These are phyloP conservation scores for Mesochorus sp. DNA, from an alignment of 2,888 invertebrate genomes.

Conservation along the genomic window DNA sequence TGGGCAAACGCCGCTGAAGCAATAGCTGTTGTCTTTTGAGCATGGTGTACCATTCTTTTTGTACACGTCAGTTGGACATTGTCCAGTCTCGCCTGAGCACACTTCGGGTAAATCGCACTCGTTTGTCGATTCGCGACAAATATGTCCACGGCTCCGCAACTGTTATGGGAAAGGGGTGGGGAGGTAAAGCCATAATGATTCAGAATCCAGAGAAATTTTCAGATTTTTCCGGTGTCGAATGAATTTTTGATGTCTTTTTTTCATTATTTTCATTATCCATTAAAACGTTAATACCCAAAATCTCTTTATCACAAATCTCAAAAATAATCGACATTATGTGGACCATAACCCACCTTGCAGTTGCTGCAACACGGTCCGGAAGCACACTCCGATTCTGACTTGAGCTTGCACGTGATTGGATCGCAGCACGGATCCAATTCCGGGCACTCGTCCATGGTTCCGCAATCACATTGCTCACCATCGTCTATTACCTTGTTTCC, in stretches of 20 bases:
- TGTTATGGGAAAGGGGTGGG: too few species aligned
- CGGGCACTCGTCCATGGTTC: conserved; percentile 94
- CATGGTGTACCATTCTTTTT: conserved; percentile 97
- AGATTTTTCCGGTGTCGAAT: not conserved
- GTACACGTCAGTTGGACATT: conserved; percentile 94
- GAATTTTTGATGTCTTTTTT: too few species aligned
- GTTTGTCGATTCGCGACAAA: conserved; percentile 93
- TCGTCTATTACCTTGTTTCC: conserved; percentile 97
- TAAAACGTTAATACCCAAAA: too few species aligned
- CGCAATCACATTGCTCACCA: conserved; percentile 99
- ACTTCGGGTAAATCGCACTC: conserved; percentile 98
- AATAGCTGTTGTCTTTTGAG: conserved; percentile 88
- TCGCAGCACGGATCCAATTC: conserved; percentile 97
- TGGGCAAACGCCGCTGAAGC: conserved; percentile 96
- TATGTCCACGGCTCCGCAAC: conserved; percentile 89
- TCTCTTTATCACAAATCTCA: too few species aligned
- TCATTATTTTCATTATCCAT: too few species aligned
- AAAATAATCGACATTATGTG: too few species aligned
- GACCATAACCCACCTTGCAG: conserved; percentile 91
- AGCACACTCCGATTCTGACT: conserved; percentile 96
- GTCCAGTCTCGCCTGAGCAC: conserved; percentile 94
- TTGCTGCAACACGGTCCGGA: conserved; percentile 95
- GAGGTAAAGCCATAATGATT: not conserved
- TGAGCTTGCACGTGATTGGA: conserved; percentile 97
- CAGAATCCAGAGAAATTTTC: not conserved